phyloP scores from a whole-genome alignment of 2,797 vertebrate genomes.

The Clarias platycephalus region DNA sequence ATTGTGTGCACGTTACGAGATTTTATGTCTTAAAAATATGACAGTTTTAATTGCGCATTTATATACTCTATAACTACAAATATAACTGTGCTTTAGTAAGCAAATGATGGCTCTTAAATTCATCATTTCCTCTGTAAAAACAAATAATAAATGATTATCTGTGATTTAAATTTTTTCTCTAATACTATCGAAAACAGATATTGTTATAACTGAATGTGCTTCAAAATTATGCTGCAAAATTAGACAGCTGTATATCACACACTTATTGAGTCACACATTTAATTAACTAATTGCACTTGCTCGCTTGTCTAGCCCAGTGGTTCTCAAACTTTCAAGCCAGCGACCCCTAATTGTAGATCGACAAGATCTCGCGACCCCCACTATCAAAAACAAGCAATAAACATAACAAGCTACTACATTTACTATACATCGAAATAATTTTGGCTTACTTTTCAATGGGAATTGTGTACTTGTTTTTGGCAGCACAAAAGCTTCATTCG shows the following conservation, averaged over 20 bases:
- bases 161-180: not conserved
- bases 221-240: not conserved
- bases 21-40: not conserved
- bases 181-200: not conserved
- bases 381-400: too few species aligned
- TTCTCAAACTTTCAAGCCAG: too few species aligned
- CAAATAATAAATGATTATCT: not conserved
- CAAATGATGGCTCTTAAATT: not conserved
- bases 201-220: not conserved
- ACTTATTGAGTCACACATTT: not conserved
- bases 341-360: too few species aligned
- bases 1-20: not conserved
- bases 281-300: not conserved
- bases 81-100: not conserved
- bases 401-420: too few species aligned
- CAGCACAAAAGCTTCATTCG: too few species aligned
- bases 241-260: not conserved
- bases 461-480: too few species aligned
- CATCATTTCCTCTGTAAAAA: not conserved
- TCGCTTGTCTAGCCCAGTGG: not conserved
- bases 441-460: too few species aligned
- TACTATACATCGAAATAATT: too few species aligned
- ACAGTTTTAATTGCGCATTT: not conserved
- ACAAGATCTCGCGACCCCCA: too few species aligned
- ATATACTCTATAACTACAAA: not conserved